phyloP scores from a whole-genome alignment of 1,140 invertebrate genomes.

The Dermatophagoides farinae region DNA sequence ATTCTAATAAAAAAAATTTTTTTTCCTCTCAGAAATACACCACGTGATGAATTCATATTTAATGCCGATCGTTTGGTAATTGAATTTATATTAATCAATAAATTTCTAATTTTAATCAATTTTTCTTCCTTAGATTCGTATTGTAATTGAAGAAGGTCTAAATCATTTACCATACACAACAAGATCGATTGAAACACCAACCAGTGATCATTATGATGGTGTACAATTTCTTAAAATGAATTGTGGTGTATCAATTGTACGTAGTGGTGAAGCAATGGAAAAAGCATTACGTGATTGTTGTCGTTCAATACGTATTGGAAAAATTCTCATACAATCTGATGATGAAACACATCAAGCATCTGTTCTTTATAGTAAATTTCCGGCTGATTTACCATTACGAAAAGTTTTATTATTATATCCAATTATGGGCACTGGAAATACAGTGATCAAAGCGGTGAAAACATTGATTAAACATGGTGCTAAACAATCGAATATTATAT shows the following conservation, averaged over 20 bases:
- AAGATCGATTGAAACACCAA: constrained; percentile 74
- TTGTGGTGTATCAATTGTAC: constrained; percentile 91
- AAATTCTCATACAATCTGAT: constrained; percentile 89
- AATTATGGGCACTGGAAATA: constrained; percentile 93
- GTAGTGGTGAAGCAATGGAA: constrained; percentile 90
- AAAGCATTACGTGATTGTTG: constrained; percentile 86
- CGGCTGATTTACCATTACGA: constrained; percentile 69
- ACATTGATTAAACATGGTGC: constrained; percentile 82
- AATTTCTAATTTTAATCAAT: not conserved
- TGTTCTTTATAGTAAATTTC: constrained; percentile 93
- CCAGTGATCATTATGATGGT: constrained; percentile 61
- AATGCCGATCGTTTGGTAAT: constrained; percentile 5
- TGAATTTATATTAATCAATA: constrained; percentile 25
- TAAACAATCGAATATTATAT: constrained; percentile 72
- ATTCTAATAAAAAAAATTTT: constrained; percentile 16
- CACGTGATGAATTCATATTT: constrained; percentile 34
- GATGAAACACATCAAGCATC: constrained; percentile 43
- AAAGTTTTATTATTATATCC: constrained; percentile 93
- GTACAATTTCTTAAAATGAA: constrained; percentile 84
- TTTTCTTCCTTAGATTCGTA: constrained; percentile 38
- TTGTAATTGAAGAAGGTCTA: constrained; percentile 93
- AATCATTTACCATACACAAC: constrained; percentile 86
- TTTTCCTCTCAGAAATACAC: constrained; percentile 53
- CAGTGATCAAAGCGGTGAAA: constrained; percentile 75
- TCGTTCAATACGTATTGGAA: constrained; percentile 86